These are phyloP conservation scores for Pagetopsis macropterus DNA, from an alignment of 2,797 vertebrate species.

Conservation along the genomic window DNA sequence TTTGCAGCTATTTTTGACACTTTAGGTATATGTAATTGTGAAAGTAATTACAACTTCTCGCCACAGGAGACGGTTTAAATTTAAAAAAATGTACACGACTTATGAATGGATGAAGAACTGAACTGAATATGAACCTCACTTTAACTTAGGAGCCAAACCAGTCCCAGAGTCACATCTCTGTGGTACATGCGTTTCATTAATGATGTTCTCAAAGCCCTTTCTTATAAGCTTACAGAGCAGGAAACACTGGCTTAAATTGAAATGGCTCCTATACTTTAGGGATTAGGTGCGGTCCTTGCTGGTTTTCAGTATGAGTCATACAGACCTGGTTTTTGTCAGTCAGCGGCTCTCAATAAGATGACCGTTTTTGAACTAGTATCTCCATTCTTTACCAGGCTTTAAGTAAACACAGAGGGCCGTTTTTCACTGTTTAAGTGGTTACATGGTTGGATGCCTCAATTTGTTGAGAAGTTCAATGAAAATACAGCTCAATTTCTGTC, in stretches of 20 bases:
- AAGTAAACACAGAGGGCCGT: slow-evolving; percentile 19
- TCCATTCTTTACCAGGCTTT: neutral
- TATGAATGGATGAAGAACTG: slow-evolving; percentile 42
- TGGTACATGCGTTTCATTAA: slow-evolving; percentile 27
- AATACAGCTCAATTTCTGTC: slow-evolving; percentile 22
- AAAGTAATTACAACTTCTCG: slow-evolving; percentile 11
- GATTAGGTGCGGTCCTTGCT: neutral
- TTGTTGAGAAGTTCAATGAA: slow-evolving; percentile 20
- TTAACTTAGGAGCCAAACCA: slow-evolving; percentile 33
- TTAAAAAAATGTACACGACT: slow-evolving; percentile 7
- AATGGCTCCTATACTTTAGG: neutral
- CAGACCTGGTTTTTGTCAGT: neutral
- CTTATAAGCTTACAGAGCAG: slow-evolving; percentile 13
- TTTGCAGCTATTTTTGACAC: slow-evolving; percentile 30
- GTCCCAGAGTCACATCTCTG: no score
- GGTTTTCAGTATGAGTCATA: neutral
- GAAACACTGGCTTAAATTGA: slow-evolving; percentile 4
- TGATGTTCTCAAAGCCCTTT: slow-evolving; percentile 22
- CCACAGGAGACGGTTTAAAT: slow-evolving; percentile 23
- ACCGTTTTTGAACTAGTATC: slow-evolving; percentile 7
- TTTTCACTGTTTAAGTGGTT: slow-evolving; percentile 22
- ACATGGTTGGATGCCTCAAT: neutral
- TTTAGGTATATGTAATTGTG: slow-evolving; percentile 23
- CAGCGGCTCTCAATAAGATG: neutral
- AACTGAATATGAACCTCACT: slow-evolving; percentile 48